Conservation (phyloP, 2,797 vertebrate species). For the Carcharodon carcharias region DNA sequence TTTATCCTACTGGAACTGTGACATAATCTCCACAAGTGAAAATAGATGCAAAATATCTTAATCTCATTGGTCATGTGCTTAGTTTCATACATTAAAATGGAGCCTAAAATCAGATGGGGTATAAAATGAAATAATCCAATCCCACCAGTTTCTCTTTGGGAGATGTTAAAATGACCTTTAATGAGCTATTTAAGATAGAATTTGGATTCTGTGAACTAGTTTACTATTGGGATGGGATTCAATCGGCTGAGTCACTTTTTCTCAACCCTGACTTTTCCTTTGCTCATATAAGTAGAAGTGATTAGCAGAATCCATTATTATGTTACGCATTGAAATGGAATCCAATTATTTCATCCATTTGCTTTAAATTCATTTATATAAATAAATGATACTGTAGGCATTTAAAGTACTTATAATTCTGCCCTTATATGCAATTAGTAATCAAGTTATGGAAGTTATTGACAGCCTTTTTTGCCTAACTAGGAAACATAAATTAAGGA, state of each 20-base stretch:
- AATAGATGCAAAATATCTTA: neutral
- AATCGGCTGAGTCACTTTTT: neutral
- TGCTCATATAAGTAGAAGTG: neutral
- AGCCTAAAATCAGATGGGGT: neutral
- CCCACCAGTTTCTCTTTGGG: neutral
- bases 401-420: neutral
- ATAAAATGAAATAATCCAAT: neutral
- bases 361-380: neutral
- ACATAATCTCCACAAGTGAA: neutral
- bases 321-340: neutral
- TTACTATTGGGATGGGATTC: neutral
- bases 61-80: neutral
- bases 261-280: neutral
- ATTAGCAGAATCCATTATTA: neutral
- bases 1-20: neutral
- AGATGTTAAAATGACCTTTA: neutral
- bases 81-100: neutral
- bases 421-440: neutral
- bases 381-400: neutral
- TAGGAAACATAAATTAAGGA: neutral
- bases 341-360: neutral
- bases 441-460: neutral
- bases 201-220: neutral
- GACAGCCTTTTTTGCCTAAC: neutral
- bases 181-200: neutral